These are phyloP conservation scores for Bursaphelenchus okinawaensis DNA, from an alignment of 2,888 invertebrate genomes.

Conservation along the genomic window DNA sequence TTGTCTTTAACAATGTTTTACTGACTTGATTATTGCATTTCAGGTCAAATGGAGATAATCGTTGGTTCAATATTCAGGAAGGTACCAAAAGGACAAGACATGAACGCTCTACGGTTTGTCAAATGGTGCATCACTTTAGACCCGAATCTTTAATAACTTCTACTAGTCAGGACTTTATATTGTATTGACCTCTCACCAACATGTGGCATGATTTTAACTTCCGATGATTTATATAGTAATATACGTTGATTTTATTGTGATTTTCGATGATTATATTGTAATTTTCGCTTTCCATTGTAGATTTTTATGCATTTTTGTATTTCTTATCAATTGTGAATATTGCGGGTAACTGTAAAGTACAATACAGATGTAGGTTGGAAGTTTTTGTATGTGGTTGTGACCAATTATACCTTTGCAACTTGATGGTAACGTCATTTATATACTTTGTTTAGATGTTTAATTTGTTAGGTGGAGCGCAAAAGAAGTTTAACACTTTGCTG, in stretches of 20 bases:
- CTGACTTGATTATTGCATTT: too few species aligned
- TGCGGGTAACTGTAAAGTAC: too few species aligned
- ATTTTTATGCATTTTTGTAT: neutral
- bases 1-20: too few species aligned
- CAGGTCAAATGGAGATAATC: neutral
- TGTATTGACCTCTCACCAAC: neutral
- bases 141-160: neutral
- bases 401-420: too few species aligned
- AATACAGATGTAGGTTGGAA: too few species aligned
- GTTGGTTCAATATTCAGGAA: neutral
- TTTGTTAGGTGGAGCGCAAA: slow-evolving; percentile 21
- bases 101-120: neutral
- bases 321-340: too few species aligned
- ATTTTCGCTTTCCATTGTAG: neutral
- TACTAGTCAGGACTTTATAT: neutral
- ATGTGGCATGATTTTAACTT: neutral
- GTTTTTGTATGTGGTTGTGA: too few species aligned
- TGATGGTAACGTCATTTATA: too few species aligned
- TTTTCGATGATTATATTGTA: too few species aligned
- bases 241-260: too few species aligned
- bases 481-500: slow-evolving; percentile 15
- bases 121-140: neutral
- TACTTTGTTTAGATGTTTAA: slow-evolving; percentile 18
- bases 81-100: neutral
- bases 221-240: too few species aligned